Conservation (phyloP, 2,888 invertebrate genomes). For the Oxyscelio sp. region DNA sequence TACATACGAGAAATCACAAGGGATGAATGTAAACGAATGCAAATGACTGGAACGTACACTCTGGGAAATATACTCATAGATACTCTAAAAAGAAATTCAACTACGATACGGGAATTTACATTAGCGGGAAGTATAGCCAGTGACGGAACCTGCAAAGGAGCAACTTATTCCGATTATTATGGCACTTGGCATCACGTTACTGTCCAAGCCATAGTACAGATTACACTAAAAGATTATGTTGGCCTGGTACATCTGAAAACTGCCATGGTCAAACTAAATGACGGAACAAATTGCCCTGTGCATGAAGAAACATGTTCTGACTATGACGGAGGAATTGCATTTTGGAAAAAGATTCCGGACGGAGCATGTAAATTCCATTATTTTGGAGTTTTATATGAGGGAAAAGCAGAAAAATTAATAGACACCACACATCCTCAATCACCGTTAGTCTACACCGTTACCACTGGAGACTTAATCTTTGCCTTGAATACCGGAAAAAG, state of each 20-base stretch:
- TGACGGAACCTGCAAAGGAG: background rate
- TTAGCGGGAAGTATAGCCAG: background rate
- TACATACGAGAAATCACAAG: slow-evolving; percentile 28
- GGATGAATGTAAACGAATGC: background rate
- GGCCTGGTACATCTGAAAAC: slow-evolving; percentile 11
- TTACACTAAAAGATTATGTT: slow-evolving; percentile 11
- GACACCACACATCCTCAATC: background rate
- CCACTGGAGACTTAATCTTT: slow-evolving; percentile 58
- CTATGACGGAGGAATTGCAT: slow-evolving; percentile 43
- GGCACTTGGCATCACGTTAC: slow-evolving; percentile 28
- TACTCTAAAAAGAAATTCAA: background rate
- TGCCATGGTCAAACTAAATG: slow-evolving; percentile 28
- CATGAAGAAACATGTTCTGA: slow-evolving; percentile 27
- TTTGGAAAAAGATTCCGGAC: slow-evolving; percentile 12
- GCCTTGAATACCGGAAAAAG: slow-evolving; percentile 39
- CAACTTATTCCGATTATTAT: background rate
- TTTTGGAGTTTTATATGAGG: slow-evolving; percentile 69
- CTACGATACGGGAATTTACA: background rate
- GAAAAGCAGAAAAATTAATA: slow-evolving; percentile 34
- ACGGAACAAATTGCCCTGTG: slow-evolving; percentile 13
- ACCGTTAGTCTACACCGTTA: slow-evolving; percentile 42
- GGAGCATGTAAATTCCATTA: slow-evolving; percentile 39
- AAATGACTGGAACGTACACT: background rate
- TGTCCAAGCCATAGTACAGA: slow-evolving; percentile 39
- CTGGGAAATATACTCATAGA: background rate